A percentile compares a stretch with the other conserved stretches of the same genome.
These are phyloP conservation scores for Drosophila ambigua DNA, from an alignment of 1,140 invertebrate genomes.

Conservation along the genomic window DNA sequence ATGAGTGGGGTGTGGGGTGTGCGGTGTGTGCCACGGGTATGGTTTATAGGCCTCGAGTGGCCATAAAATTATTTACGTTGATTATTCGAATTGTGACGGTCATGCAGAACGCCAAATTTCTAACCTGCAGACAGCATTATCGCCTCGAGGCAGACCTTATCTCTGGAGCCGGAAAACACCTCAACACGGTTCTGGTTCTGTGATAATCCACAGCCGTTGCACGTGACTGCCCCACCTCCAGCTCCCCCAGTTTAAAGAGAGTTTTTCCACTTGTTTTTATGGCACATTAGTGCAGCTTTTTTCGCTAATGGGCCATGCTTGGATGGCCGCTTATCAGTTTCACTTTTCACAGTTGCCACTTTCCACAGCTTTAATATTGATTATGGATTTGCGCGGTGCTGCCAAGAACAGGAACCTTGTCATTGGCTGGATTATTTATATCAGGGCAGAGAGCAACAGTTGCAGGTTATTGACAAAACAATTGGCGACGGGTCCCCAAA, in stretches of 20 bases:
- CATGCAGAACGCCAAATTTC: constrained; percentile 24
- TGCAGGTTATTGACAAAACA: constrained; percentile 78
- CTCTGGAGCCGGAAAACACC: not conserved
- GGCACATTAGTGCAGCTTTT: constrained; percentile 31
- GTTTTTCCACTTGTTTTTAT: constrained; percentile 13
- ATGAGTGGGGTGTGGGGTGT: not conserved
- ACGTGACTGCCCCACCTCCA: constrained; percentile 25
- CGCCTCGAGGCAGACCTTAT: constrained; percentile 17
- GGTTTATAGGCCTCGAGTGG: constrained; percentile 23
- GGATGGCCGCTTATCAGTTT: constrained; percentile 56
- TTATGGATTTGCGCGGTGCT: constrained; percentile 36
- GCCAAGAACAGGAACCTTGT: constrained; percentile 26
- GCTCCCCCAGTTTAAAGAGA: not conserved
- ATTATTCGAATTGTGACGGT: constrained; percentile 38
- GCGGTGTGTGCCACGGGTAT: not conserved
- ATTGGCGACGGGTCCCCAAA: constrained; percentile 37
- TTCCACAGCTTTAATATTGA: constrained; percentile 72
- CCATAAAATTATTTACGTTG: constrained; percentile 23
- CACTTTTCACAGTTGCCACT: constrained; percentile 44
- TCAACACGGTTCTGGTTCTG: not conserved
- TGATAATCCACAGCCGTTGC: constrained; percentile 25
- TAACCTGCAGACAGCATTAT: constrained; percentile 7
- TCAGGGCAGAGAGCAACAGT: constrained; percentile 63
- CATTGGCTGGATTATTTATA: constrained; percentile 53
- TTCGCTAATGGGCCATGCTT: constrained; percentile 51